Conservation (phyloP, 2,888 invertebrate genomes). For the Parnassius glacialis region DNA sequence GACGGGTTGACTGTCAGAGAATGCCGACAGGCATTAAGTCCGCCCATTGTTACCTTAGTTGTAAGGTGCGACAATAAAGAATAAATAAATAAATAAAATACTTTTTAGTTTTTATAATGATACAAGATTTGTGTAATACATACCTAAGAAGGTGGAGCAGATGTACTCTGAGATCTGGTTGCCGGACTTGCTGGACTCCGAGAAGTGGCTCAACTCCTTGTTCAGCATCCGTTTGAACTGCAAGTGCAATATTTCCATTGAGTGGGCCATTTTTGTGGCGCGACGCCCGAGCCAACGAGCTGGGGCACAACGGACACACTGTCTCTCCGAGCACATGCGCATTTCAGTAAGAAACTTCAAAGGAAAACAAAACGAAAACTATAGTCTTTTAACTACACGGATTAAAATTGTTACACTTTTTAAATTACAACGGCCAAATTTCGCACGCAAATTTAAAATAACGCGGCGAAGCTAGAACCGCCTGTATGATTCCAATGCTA, state of each 20-base stretch:
- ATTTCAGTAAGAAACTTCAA: constrained; percentile 52
- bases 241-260: constrained; percentile 72
- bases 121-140: constrained; percentile 61
- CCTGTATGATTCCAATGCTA: constrained; percentile 60
- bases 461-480: constrained; percentile 42
- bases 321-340: constrained; percentile 73
- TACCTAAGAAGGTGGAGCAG: constrained; percentile 99
- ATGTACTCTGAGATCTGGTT: constrained; percentile 99
- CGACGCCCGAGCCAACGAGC: constrained; percentile 65
- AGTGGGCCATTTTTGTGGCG: constrained; percentile 64
- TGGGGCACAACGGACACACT: constrained; percentile 59
- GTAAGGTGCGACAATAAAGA: no score
- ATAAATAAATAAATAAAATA: no score
- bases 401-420: constrained; percentile 24
- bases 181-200: constrained; percentile 99
- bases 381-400: constrained; percentile 12
- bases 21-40: no score
- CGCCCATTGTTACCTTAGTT: no score
- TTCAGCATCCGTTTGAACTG: constrained; percentile 99
- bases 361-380: constrained; percentile 25
- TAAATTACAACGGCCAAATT: constrained; percentile 24
- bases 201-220: constrained; percentile 99
- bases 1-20: no score
- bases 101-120: no score
- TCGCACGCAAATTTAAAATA: constrained; percentile 27